Percentiles rank a stretch among this genome's conserved stretches.
These are phyloP conservation scores for Tamandua tetradactyla DNA, from an alignment of 2,797 vertebrate genomes.

Conservation along the genomic window DNA sequence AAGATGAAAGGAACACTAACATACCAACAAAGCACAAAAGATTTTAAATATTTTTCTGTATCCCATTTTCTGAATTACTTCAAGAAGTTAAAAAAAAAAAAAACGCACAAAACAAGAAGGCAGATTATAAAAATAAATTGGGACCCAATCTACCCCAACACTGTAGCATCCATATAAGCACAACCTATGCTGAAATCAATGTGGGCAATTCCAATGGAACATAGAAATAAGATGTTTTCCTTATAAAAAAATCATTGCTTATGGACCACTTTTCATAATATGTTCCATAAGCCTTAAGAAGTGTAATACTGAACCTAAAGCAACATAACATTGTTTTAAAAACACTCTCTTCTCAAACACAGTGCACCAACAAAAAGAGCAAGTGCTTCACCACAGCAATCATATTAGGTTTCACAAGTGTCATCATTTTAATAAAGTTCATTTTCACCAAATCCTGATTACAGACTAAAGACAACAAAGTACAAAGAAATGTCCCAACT, in stretches of 20 bases:
- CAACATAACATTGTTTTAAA: background rate
- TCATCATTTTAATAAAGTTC: background rate
- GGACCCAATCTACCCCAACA: background rate
- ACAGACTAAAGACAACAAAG: background rate
- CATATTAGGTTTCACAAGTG: background rate
- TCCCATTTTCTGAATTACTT: constrained; percentile 41
- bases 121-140: constrained; percentile 49
- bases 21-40: constrained; percentile 24
- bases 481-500: background rate
- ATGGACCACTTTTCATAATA: background rate
- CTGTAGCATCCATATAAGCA: background rate
- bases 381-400: background rate
- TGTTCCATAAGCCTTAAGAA: background rate
- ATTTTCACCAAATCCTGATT: background rate
- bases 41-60: constrained; percentile 46
- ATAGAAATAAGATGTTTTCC: constrained; percentile 19
- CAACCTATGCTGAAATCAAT: background rate
- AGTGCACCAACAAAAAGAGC: background rate
- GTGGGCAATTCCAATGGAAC: constrained; percentile 3
- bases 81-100: constrained; percentile 13
- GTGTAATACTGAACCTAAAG: background rate
- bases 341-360: background rate
- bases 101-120: background rate
- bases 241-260: constrained; percentile 10
- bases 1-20: constrained; percentile 46